Evolutionary conservation across 2,888 invertebrate species (phyloP).

Genomic region (Netelia melanura): DNA sequence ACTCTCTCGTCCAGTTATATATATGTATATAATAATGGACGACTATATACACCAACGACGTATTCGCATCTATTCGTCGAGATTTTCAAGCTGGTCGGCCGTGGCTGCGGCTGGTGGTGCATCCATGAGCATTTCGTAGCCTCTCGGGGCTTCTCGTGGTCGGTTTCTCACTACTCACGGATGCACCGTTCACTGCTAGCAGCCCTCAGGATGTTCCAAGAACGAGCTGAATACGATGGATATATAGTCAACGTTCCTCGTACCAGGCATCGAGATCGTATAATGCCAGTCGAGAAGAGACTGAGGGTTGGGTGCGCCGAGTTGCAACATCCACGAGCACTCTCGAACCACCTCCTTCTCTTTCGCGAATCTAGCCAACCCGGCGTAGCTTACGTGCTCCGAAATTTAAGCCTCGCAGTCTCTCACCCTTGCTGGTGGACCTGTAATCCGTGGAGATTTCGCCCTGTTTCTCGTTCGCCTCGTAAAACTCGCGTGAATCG

Average conservation of each 20-base stretch:
- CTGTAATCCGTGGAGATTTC: constrained; percentile 67
- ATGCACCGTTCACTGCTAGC: constrained; percentile 75
- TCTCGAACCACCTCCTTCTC: constrained; percentile 39
- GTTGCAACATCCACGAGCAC: constrained; percentile 59
- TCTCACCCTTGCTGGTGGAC: constrained; percentile 50
- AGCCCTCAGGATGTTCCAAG: constrained; percentile 53
- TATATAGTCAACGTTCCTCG: constrained; percentile 25
- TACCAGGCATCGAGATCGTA: constrained; percentile 50
- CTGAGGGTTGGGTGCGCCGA: constrained; percentile 47
- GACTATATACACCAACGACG: constrained; percentile 66
- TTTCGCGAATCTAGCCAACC: constrained; percentile 40
- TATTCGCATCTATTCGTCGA: constrained; percentile 78
- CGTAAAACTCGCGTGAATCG: constrained; percentile 67
- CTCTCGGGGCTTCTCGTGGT: constrained; percentile 75
- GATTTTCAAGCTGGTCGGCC: constrained; percentile 79
- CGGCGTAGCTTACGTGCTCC: constrained; percentile 67
- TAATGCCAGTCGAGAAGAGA: constrained; percentile 59
- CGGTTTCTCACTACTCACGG: constrained; percentile 74
- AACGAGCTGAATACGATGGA: constrained; percentile 32
- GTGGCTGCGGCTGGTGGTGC: constrained; percentile 74
- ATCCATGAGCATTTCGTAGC: constrained; percentile 66
- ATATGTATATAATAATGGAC: constrained; percentile 10
- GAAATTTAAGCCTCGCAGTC: constrained; percentile 68
- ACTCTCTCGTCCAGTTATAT: constrained; percentile 53
- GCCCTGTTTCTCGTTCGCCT: constrained; percentile 57